phyloP scores from a whole-genome alignment of 1,140 invertebrate species.

The Brevipalpus yothersi region DNA sequence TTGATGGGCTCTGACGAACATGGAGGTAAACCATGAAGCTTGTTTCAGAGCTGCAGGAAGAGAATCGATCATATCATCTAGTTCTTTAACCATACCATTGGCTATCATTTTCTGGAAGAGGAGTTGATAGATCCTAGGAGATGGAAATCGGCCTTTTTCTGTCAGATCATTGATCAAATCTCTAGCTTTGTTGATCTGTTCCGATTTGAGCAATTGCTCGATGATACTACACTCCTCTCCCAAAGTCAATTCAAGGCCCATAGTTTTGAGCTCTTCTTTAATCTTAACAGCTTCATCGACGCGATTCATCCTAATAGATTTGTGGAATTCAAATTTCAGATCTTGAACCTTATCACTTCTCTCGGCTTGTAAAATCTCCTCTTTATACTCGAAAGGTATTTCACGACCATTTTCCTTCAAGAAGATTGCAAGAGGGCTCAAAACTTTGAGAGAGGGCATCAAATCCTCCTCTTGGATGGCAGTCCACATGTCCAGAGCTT shows the following conservation, averaged over 20 bases:
- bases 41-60: background rate
- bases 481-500: constrained; percentile 12
- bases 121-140: background rate
- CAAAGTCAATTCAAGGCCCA: background rate
- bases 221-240: constrained; percentile 1
- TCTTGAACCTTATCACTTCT: background rate
- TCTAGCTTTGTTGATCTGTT: constrained; percentile 2
- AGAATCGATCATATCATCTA: background rate
- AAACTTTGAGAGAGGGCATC: constrained; percentile 9
- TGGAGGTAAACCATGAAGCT: background rate
- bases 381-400: constrained; percentile 13
- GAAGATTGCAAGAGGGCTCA: constrained; percentile 12
- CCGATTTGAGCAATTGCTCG: background rate
- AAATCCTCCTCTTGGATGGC: constrained; percentile 15
- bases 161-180: constrained; percentile 1
- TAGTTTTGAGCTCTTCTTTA: background rate
- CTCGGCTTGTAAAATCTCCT: background rate
- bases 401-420: constrained; percentile 7
- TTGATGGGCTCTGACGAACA: background rate
- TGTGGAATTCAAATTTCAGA: background rate
- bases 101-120: constrained; percentile 2
- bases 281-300: background rate
- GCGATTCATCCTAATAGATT: background rate
- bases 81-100: background rate
- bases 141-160: background rate